Percentiles rank a stretch among this genome's conserved stretches.
Evolutionary conservation across 2,888 invertebrate species (phyloP).

Genomic region (Parasteatoda lunata): DNA sequence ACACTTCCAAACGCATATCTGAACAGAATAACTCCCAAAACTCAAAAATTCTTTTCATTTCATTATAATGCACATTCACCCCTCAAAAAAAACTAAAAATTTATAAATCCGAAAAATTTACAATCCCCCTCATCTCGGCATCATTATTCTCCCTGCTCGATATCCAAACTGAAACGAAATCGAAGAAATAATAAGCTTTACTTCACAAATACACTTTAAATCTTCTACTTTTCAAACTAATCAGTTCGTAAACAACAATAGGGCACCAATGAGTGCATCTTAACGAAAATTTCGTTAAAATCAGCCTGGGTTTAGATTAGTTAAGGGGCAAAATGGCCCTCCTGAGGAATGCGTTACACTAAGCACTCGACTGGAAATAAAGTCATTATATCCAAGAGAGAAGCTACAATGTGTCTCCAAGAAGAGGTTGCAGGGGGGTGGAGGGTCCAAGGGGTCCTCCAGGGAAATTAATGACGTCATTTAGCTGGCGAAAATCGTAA

Average conservation of each 20-base stretch:
- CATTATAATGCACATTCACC: no score
- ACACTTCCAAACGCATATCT: no score
- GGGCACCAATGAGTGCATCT: not conserved
- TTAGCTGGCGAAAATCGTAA: slow-evolving; percentile 66
- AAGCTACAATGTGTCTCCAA: slow-evolving; percentile 57
- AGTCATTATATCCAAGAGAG: slow-evolving; percentile 60
- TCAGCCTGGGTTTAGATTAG: not conserved
- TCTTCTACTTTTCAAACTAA: no score
- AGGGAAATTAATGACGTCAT: slow-evolving; percentile 68
- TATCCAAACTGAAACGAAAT: no score
- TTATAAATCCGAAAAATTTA: no score
- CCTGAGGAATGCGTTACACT: not conserved
- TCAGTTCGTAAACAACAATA: not conserved
- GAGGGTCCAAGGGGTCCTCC: slow-evolving; percentile 20
- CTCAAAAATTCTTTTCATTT: no score
- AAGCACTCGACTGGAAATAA: slow-evolving; percentile 63
- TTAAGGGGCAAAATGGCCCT: slow-evolving; percentile 6
- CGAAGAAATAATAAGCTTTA: no score
- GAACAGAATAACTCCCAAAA: no score
- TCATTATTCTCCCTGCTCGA: no score
- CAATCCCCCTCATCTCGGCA: no score
- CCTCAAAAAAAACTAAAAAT: no score
- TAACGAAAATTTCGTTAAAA: not conserved
- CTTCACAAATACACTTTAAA: no score
- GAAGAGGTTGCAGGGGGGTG: slow-evolving; percentile 18